These are phyloP conservation scores for Heterotis niloticus DNA, from an alignment of 2,113 vertebrate species.

Conservation along the genomic window DNA sequence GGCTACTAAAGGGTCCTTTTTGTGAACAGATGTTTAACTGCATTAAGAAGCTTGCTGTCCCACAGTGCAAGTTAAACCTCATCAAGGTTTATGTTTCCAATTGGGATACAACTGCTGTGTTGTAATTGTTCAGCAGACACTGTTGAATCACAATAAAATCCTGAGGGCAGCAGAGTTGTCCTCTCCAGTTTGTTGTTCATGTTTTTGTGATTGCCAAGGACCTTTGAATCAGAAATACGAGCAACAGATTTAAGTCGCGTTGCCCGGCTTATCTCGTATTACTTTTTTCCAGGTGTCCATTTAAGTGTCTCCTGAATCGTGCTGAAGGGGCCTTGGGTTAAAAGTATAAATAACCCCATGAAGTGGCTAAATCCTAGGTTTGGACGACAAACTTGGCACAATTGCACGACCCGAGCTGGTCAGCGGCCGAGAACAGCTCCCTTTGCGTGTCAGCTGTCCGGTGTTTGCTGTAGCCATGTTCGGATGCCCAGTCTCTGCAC, in stretches of 20 bases:
- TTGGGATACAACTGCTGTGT: background rate
- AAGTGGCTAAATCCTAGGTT: background rate
- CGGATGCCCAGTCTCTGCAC: background rate
- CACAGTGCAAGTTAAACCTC: too few relatives aligned
- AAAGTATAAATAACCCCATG: slow-evolving; percentile 1
- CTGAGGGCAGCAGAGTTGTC: background rate
- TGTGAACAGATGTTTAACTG: background rate
- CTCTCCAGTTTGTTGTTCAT: background rate
- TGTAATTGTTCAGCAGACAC: background rate
- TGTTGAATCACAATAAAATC: background rate
- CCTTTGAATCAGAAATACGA: background rate
- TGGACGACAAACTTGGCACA: background rate
- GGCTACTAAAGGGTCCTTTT: background rate
- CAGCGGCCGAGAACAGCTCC: background rate
- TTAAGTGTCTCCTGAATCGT: slow-evolving; percentile 5
- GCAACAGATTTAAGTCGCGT: background rate
- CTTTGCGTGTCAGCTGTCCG: background rate
- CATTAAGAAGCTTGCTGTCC: too few relatives aligned
- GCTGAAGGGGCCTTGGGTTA: background rate
- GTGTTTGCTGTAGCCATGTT: background rate
- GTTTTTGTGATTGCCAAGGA: background rate
- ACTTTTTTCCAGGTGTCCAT: background rate
- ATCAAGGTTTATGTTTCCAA: background rate
- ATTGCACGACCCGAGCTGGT: background rate
- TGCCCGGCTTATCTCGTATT: background rate